phyloP scores from a whole-genome alignment of 2,113 vertebrate genomes.

The Coturnix japonica region DNA sequence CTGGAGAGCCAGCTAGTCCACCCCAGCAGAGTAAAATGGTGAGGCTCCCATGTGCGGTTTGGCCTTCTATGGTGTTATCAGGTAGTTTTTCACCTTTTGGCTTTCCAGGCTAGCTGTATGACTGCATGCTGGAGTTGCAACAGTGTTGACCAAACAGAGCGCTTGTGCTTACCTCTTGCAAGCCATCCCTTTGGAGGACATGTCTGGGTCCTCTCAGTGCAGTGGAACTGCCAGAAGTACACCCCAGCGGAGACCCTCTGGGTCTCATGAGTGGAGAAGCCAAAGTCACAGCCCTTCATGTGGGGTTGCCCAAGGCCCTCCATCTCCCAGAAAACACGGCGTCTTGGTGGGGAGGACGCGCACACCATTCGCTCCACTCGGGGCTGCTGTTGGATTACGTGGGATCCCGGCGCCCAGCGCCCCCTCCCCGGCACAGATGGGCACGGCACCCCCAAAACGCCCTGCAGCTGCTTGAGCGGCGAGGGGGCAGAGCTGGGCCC shows the following conservation, averaged over 20 bases:
- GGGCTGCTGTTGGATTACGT: rapidly evolving
- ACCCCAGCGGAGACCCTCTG: not conserved
- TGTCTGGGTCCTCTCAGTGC: not conserved
- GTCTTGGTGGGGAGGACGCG: not conserved
- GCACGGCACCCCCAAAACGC: not conserved
- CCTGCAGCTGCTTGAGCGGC: not conserved
- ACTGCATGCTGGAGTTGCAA: not conserved
- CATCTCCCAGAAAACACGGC: not conserved
- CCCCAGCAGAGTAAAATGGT: not conserved
- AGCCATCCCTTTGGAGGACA: not conserved
- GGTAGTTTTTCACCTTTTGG: not conserved
- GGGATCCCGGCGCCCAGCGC: rapidly evolving
- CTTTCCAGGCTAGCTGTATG: not conserved
- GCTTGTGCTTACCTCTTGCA: not conserved
- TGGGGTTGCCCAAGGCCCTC: not conserved
- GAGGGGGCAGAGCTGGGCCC: not conserved
- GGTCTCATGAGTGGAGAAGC: not conserved
- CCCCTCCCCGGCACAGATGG: rapidly evolving
- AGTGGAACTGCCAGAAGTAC: not conserved
- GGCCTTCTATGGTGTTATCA: not conserved
- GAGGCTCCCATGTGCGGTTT: not conserved
- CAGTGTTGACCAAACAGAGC: not conserved
- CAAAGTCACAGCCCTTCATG: not conserved
- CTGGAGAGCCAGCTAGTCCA: not conserved
- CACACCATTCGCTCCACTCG: not conserved